These are phyloP conservation scores for Halcyon leucocephala DNA, from an alignment of 2,797 vertebrate genomes.

Conservation along the genomic window DNA sequence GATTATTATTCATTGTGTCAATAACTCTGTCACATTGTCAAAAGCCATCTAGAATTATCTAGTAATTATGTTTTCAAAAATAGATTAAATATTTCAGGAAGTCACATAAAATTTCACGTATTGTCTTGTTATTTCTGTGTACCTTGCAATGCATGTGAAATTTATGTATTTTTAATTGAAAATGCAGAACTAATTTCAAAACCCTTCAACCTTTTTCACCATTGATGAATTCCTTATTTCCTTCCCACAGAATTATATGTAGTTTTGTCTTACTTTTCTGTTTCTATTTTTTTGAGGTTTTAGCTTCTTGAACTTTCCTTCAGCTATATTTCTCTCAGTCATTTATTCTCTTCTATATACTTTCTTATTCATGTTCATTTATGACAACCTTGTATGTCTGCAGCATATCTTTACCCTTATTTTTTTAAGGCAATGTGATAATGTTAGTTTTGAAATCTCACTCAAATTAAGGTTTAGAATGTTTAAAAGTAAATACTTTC, in stretches of 20 bases:
- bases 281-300: not conserved
- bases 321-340: not conserved
- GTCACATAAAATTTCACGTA: not conserved
- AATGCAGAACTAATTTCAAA: not conserved
- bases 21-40: conserved; percentile 12
- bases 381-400: not conserved
- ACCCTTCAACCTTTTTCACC: not conserved
- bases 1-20: conserved; percentile 29
- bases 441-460: not conserved
- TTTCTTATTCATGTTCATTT: not conserved
- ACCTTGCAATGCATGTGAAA: not conserved
- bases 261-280: not conserved
- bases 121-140: not conserved
- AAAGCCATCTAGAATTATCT: conserved; percentile 23
- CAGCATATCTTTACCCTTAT: not conserved
- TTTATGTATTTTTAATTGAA: not conserved
- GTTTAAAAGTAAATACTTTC: not conserved
- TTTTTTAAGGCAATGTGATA: not conserved
- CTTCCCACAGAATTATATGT: not conserved
- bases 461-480: not conserved
- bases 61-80: conserved; percentile 30
- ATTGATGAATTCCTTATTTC: not conserved
- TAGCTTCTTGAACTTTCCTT: not conserved
- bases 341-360: not conserved
- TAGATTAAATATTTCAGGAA: conserved; percentile 26